phyloP scores from a whole-genome alignment of 2,113 vertebrate species.

The Phyllostomus discolor region DNA sequence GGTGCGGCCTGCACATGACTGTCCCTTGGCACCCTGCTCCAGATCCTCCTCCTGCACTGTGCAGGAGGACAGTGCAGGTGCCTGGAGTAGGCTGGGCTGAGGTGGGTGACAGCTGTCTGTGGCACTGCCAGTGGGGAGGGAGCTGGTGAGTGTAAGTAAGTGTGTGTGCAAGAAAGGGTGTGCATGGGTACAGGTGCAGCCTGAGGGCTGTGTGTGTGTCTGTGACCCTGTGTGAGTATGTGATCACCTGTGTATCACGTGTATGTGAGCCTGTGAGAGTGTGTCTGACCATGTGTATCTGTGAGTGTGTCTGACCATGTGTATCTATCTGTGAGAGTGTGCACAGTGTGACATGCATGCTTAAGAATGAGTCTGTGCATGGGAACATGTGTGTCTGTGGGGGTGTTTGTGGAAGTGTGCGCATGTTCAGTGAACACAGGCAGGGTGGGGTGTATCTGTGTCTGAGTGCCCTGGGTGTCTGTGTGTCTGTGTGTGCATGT shows the following conservation, averaged over 20 bases:
- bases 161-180: not conserved
- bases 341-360: not conserved
- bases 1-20: not conserved
- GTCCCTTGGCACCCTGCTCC: constrained; percentile 82
- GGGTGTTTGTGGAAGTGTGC: no score
- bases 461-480: not conserved
- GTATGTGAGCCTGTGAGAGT: not conserved
- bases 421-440: not conserved
- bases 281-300: not conserved
- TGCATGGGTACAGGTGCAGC: not conserved
- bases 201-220: not conserved
- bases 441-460: not conserved
- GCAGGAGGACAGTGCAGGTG: constrained; percentile 83
- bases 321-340: not conserved
- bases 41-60: constrained; percentile 83
- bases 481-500: not conserved
- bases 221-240: not conserved
- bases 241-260: not conserved
- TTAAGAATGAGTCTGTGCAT: not conserved
- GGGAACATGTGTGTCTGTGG: not conserved
- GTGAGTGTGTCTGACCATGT: not conserved
- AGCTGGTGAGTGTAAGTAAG: not conserved
- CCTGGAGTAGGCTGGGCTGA: constrained; percentile 84
- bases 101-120: constrained; percentile 83
- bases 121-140: constrained; percentile 75